These are phyloP conservation scores for Misgurnus anguillicaudatus DNA, from an alignment of 2,113 vertebrate genomes.

Conservation along the genomic window DNA sequence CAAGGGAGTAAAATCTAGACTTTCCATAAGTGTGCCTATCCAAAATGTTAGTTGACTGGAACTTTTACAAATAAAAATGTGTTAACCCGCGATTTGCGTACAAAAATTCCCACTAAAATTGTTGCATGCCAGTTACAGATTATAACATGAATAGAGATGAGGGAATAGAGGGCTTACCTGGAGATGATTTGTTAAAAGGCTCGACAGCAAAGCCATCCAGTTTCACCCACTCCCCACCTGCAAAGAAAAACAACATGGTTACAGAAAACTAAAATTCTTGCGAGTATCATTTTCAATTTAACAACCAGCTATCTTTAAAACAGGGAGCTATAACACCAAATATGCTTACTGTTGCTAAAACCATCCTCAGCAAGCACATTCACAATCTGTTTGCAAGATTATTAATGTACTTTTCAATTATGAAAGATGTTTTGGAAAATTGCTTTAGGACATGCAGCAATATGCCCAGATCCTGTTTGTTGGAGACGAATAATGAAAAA, in stretches of 20 bases:
- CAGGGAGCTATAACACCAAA: neutral
- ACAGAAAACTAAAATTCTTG: neutral
- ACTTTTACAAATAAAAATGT: neutral
- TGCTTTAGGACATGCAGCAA: conserved; percentile 5
- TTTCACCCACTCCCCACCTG: conserved; percentile 77
- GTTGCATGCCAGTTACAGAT: neutral
- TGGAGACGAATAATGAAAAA: conserved; percentile 8
- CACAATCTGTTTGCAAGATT: conserved; percentile 7
- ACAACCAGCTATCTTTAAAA: neutral
- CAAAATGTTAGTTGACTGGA: neutral
- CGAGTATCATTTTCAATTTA: neutral
- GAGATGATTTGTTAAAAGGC: conserved; percentile 72
- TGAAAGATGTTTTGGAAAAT: conserved; percentile 17
- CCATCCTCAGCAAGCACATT: conserved; percentile 12
- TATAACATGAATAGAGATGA: neutral
- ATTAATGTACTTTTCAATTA: conserved; percentile 28
- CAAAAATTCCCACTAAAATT: neutral
- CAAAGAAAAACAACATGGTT: conserved; percentile 36
- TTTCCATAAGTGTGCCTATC: neutral
- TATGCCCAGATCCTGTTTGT: conserved; percentile 38
- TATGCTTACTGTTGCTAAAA: conserved; percentile 12
- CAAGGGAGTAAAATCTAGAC: neutral
- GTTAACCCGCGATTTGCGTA: neutral
- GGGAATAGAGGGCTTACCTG: conserved; percentile 64
- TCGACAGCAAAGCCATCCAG: conserved; percentile 77